phyloP scores from a whole-genome alignment of 1,140 invertebrate genomes.

The Lasaia peninsularis region DNA sequence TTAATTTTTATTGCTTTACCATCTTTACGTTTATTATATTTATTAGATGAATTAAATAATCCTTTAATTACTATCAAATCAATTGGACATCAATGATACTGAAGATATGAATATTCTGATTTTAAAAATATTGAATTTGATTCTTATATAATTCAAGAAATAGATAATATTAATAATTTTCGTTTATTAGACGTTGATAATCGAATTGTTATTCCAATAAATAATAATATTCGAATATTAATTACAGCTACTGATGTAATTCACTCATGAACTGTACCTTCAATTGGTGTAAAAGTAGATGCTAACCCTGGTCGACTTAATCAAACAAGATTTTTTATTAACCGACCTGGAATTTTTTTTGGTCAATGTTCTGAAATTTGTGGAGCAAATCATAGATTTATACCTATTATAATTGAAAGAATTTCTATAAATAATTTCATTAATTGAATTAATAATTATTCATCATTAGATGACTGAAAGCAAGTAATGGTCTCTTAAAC shows the following conservation, averaged over 20 bases:
- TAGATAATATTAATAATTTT: slow-evolving; percentile 68
- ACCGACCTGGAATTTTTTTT: slow-evolving; percentile 80
- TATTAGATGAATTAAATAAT: slow-evolving; percentile 79
- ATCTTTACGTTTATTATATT: too few relatives aligned
- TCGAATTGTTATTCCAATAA: slow-evolving; percentile 77
- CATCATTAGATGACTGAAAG: too few relatives aligned
- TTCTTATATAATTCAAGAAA: slow-evolving; percentile 79
- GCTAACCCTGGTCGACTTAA: slow-evolving; percentile 83
- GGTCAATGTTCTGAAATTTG: slow-evolving; percentile 90
- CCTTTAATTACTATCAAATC: slow-evolving; percentile 78
- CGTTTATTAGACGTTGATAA: too few relatives aligned
- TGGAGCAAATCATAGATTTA: too few relatives aligned
- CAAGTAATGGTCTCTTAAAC: slow-evolving; percentile 76
- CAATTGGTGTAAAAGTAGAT: slow-evolving; percentile 82
- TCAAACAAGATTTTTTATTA: too few relatives aligned
- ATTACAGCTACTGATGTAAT: slow-evolving; percentile 81
- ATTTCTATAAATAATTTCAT: too few relatives aligned
- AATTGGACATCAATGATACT: too few relatives aligned
- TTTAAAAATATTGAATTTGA: slow-evolving; percentile 81
- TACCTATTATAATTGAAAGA: too few relatives aligned
- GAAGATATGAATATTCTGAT: too few relatives aligned
- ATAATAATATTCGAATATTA: slow-evolving; percentile 78
- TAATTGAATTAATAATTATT: too few relatives aligned
- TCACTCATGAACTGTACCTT: slow-evolving; percentile 82
- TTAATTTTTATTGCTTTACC: too few relatives aligned